These are phyloP conservation scores for Meganola albula DNA, from an alignment of 2,888 invertebrate genomes.

Conservation along the genomic window DNA sequence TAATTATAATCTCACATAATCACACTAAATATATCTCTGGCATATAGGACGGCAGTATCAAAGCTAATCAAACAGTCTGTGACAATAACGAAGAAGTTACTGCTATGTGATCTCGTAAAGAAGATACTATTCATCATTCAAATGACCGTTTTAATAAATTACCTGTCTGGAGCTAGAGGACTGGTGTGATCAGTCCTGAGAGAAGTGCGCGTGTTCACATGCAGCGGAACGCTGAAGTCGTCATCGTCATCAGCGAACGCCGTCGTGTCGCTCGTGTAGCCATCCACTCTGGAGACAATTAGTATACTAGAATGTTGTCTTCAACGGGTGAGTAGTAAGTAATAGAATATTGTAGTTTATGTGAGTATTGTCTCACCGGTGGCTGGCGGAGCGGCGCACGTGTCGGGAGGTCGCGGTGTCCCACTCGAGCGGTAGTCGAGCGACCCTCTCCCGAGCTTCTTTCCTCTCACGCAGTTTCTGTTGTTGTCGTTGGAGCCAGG, in stretches of 20 bases:
- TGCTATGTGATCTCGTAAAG: no score
- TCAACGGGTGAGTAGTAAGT: no score
- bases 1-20: no score
- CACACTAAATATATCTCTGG: no score
- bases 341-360: no score
- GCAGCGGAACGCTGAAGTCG: conserved; percentile 82
- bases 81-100: no score
- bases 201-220: conserved; percentile 79
- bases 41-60: no score
- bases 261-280: conserved; percentile 88
- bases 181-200: conserved; percentile 63
- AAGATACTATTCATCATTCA: no score
- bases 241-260: conserved; percentile 87
- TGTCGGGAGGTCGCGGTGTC: conserved; percentile 65
- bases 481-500: conserved; percentile 91
- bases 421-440: conserved; percentile 83
- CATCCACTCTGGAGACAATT: conserved; percentile 77
- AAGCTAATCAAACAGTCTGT: no score
- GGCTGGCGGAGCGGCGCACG: conserved; percentile 70
- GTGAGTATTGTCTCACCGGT: conserved; percentile 50
- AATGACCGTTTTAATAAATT: no score
- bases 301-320: not conserved
- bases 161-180: conserved; percentile 72
- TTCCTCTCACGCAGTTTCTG: conserved; percentile 86
- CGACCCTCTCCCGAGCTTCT: conserved; percentile 84